These are phyloP conservation scores for Dicyrtoma fusca DNA, from an alignment of 2,888 invertebrate species.

Conservation along the genomic window DNA sequence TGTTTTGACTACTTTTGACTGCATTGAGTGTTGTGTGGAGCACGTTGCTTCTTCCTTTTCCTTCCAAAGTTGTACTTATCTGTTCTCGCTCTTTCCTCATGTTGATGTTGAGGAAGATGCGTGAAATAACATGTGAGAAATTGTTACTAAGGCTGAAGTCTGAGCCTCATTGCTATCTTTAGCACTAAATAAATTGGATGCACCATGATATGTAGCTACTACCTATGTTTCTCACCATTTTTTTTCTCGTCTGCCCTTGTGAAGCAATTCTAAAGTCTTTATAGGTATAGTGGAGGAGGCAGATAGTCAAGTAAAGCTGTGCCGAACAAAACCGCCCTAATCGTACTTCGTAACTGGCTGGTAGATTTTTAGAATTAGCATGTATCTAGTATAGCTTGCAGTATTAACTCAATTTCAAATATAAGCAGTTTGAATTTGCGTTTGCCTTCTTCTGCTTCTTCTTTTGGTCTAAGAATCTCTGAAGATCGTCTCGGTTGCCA, in stretches of 20 bases:
- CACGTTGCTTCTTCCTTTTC: neutral
- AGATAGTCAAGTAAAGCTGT: too few species aligned
- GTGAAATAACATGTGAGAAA: constrained; percentile 31
- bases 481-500: neutral
- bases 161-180: constrained; percentile 27
- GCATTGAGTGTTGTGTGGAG: neutral
- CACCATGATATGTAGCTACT: constrained; percentile 3
- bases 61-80: neutral
- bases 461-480: too few species aligned
- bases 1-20: constrained; percentile 4
- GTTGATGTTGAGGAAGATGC: constrained; percentile 28
- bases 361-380: too few species aligned
- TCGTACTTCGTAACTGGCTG: neutral
- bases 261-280: too few species aligned
- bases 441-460: constrained; percentile 15
- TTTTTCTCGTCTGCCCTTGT: neutral
- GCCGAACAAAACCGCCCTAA: neutral
- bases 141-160: constrained; percentile 18
- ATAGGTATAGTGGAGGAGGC: too few species aligned
- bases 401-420: constrained; percentile 5
- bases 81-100: constrained; percentile 6
- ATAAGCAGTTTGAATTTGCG: constrained; percentile 17
- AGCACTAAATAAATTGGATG: constrained; percentile 33
- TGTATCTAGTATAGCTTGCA: neutral
- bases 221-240: neutral